Conservation (phyloP, 2,888 invertebrate genomes). For the Drosophila yooni region DNA sequence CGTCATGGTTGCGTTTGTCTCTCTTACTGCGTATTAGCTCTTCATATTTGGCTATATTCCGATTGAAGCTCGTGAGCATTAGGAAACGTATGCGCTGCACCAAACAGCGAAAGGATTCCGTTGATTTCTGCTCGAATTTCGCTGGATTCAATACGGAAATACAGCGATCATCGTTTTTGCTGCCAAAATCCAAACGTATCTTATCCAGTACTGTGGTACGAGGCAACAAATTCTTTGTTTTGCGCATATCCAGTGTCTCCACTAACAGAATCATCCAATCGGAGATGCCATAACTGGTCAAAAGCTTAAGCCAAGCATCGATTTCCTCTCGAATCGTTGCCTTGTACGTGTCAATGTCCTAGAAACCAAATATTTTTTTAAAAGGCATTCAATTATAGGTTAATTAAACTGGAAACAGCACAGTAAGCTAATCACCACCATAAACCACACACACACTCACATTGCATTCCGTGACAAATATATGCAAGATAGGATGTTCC, state of each 20-base stretch:
- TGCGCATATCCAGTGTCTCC: constrained; percentile 95
- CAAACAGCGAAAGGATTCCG: constrained; percentile 95
- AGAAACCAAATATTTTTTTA: constrained; percentile 25
- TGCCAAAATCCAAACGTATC: constrained; percentile 96
- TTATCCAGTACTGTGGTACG: constrained; percentile 97
- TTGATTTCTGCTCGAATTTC: constrained; percentile 94
- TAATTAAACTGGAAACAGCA: background rate
- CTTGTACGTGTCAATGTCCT: constrained; percentile 98
- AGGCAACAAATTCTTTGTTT: constrained; percentile 95
- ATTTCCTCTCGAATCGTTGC: constrained; percentile 94
- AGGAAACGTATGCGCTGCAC: constrained; percentile 91
- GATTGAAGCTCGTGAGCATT: constrained; percentile 94
- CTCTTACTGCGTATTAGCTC: constrained; percentile 95
- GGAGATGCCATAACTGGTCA: constrained; percentile 90
- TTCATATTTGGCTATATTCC: constrained; percentile 93
- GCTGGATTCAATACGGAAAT: constrained; percentile 96
- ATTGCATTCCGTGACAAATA: constrained; percentile 97
- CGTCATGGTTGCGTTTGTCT: constrained; percentile 94
- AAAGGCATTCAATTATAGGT: background rate
- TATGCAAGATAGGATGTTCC: constrained; percentile 95
- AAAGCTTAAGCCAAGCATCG: constrained; percentile 93
- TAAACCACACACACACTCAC: constrained; percentile 86
- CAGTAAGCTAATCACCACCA: background rate
- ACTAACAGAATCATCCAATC: constrained; percentile 98
- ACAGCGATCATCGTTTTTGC: constrained; percentile 94